Evolutionary conservation across 37 sponge, comb jelly and placozoan species (phyloP).

Genomic region (Hexactinellida sp.): DNA sequence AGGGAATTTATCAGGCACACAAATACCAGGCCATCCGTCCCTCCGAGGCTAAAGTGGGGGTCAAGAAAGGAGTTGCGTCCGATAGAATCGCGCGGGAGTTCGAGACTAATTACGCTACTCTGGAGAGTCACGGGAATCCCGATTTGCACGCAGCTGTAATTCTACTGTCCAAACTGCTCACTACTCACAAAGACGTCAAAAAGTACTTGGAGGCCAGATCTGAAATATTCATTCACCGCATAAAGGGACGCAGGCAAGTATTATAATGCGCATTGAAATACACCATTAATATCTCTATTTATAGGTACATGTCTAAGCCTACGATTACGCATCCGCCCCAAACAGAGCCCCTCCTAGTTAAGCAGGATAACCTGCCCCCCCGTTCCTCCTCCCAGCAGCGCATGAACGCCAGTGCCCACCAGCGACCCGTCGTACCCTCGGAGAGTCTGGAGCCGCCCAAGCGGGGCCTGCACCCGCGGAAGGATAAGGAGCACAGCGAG

Average conservation of each 20-base stretch:
- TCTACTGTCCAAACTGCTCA: not conserved
- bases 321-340: no score
- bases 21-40: not conserved
- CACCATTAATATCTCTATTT: not conserved
- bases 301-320: no score
- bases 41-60: not conserved
- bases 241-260: not conserved
- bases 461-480: no score
- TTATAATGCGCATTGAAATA: not conserved
- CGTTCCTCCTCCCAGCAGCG: no score
- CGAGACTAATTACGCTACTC: not conserved
- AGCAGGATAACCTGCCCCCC: no score
- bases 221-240: not conserved
- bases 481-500: no score
- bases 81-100: not conserved
- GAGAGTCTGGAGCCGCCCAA: no score
- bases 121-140: not conserved
- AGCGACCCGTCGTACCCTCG: no score
- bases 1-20: not conserved
- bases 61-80: not conserved
- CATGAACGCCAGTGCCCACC: no score
- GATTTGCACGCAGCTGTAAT: not conserved
- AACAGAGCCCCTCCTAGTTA: no score
- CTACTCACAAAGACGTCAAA: not conserved
- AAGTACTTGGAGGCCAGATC: not conserved